These are phyloP conservation scores for Drosophila sp. DNA, from an alignment of 1,140 invertebrate species.

Conservation along the genomic window DNA sequence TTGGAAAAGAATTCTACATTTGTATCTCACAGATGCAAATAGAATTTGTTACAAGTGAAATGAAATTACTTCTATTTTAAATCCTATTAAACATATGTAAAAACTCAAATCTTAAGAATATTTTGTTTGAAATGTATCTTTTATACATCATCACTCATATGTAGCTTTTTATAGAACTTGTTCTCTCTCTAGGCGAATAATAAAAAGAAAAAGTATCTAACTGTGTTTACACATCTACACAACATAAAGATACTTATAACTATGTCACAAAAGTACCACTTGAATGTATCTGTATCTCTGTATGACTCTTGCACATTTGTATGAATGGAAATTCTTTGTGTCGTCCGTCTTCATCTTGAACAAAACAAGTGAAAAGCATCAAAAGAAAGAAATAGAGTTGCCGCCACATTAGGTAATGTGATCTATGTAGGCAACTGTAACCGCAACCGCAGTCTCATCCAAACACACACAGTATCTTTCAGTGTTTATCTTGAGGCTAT, in stretches of 20 bases:
- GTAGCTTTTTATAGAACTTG: not conserved
- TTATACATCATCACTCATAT: not conserved
- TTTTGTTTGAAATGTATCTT: no score
- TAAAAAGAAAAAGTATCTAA: constrained; percentile 35
- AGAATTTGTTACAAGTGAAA: no score
- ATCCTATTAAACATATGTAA: no score
- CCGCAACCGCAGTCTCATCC: constrained; percentile 47
- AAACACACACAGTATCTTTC: constrained; percentile 40
- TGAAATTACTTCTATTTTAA: no score
- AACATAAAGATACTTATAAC: constrained; percentile 52
- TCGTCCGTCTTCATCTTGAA: constrained; percentile 13
- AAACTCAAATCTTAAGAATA: no score
- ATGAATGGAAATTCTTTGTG: constrained; percentile 73
- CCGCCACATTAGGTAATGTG: constrained; percentile 76
- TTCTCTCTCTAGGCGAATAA: not conserved
- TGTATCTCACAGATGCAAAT: no score
- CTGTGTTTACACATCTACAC: constrained; percentile 19
- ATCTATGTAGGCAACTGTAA: constrained; percentile 45
- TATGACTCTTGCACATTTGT: constrained; percentile 67
- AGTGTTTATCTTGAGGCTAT: constrained; percentile 51
- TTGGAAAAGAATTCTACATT: no score
- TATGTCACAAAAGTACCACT: constrained; percentile 43
- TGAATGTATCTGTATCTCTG: constrained; percentile 22
- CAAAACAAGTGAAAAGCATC: constrained; percentile 73
- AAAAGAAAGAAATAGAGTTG: constrained; percentile 57